Conservation (phyloP, 92 coral and sea anemone genomes). For the Galaxea fascicularis region DNA sequence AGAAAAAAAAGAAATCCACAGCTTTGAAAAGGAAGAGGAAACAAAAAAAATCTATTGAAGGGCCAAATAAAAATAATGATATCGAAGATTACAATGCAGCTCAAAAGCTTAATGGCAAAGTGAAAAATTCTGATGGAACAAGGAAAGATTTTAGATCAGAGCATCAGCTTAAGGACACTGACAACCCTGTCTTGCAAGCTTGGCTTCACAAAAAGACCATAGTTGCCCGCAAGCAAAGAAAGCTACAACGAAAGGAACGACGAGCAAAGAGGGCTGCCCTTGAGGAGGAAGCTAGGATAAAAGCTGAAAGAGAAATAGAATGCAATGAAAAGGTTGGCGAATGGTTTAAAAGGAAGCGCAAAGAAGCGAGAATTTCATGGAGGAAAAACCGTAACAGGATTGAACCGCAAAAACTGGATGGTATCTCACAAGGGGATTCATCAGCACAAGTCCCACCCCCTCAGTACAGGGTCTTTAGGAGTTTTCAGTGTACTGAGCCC, state of each 20-base stretch:
- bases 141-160: conserved; percentile 78
- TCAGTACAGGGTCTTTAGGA: conserved; percentile 74
- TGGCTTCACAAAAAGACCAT: conserved; percentile 89
- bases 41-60: conserved; percentile 4
- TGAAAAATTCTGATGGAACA: conserved; percentile 76
- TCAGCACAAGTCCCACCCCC: conserved; percentile 60
- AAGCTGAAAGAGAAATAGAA: conserved; percentile 56
- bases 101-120: neutral
- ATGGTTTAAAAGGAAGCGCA: conserved; percentile 75
- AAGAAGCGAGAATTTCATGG: conserved; percentile 59
- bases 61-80: conserved; percentile 11
- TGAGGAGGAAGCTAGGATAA: conserved; percentile 70
- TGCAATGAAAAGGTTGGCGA: conserved; percentile 69
- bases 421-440: conserved; percentile 2
- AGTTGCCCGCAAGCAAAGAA: conserved; percentile 66
- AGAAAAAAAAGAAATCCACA: conserved; percentile 1
- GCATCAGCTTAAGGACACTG: conserved; percentile 83
- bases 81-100: conserved; percentile 15
- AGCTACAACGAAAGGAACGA: conserved; percentile 74
- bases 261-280: conserved; percentile 79
- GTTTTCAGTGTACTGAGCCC: conserved; percentile 46
- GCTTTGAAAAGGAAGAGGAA: conserved; percentile 15
- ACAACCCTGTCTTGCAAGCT: conserved; percentile 81
- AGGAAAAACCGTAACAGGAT: conserved; percentile 64
- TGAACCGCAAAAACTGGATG: conserved; percentile 56